Evolutionary conservation across 2,888 invertebrate species (phyloP).

Genomic region (Pyrgus malvae): DNA sequence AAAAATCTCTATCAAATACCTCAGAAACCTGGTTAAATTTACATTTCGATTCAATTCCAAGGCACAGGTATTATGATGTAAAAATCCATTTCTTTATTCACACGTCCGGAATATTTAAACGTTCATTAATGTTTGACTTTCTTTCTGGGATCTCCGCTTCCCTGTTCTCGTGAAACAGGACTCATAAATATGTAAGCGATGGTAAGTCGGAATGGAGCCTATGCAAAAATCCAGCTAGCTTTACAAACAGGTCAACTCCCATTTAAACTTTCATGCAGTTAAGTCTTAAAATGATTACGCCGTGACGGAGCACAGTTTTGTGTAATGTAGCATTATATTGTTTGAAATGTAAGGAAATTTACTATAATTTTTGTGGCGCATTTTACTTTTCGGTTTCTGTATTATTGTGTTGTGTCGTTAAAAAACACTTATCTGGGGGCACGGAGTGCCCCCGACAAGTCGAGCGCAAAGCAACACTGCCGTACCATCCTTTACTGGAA

Average conservation of each 20-base stretch:
- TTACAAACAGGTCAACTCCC: slow-evolving; percentile 67
- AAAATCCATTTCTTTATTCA: slow-evolving; percentile 74
- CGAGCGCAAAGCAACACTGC: too few species aligned
- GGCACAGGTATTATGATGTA: slow-evolving; percentile 57
- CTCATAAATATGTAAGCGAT: slow-evolving; percentile 78
- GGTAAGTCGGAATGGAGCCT: slow-evolving; percentile 55
- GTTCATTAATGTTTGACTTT: slow-evolving; percentile 79
- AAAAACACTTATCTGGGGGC: too few species aligned
- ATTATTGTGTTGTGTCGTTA: too few species aligned
- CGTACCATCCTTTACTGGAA: too few species aligned
- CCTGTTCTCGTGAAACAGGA: slow-evolving; percentile 58
- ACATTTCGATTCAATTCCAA: slow-evolving; percentile 29
- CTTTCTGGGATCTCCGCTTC: slow-evolving; percentile 56
- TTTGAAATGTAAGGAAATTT: too few species aligned
- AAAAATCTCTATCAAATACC: too few species aligned
- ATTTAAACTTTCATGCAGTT: slow-evolving; percentile 53
- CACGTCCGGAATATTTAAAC: slow-evolving; percentile 75
- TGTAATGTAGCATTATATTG: background rate
- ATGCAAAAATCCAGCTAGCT: slow-evolving; percentile 62
- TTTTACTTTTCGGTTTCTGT: too few species aligned
- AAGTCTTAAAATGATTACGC: slow-evolving; percentile 28
- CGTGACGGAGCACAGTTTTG: slow-evolving; percentile 1
- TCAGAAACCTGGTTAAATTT: background rate
- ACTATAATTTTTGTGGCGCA: too few species aligned
- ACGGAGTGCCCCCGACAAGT: too few species aligned